phyloP scores from a whole-genome alignment of 2,113 vertebrate genomes.

The Ovibos moschatus region DNA sequence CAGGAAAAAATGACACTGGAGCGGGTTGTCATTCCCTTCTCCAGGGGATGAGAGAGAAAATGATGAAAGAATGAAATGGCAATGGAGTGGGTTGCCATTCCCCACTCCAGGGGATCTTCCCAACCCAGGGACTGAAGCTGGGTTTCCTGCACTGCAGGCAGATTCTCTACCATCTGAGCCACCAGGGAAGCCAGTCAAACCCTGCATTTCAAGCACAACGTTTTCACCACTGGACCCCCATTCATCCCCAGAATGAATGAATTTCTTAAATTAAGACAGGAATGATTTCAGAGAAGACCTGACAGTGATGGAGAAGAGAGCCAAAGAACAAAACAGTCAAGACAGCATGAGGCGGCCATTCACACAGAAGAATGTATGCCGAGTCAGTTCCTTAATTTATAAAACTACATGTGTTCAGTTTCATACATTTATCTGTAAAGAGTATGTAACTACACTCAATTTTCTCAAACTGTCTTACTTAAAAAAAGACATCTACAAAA shows the following conservation, averaged over 20 bases:
- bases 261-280: conserved; percentile 26
- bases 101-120: neutral
- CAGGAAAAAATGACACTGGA: neutral
- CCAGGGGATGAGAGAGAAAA: neutral
- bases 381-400: conserved; percentile 7
- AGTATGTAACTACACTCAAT: neutral
- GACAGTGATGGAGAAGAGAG: neutral
- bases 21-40: neutral
- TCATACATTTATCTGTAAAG: neutral
- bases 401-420: neutral
- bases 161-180: neutral
- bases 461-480: neutral
- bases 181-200: neutral
- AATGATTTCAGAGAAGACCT: neutral
- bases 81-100: neutral
- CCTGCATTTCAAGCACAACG: neutral
- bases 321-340: neutral
- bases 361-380: neutral
- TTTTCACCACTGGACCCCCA: neutral
- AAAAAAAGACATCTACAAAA: neutral
- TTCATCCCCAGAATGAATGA: neutral
- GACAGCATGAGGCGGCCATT: neutral
- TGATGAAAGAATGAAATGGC: neutral
- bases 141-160: neutral
- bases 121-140: neutral